phyloP scores from a whole-genome alignment of 2,113 vertebrate genomes.

The Bufo bufo region DNA sequence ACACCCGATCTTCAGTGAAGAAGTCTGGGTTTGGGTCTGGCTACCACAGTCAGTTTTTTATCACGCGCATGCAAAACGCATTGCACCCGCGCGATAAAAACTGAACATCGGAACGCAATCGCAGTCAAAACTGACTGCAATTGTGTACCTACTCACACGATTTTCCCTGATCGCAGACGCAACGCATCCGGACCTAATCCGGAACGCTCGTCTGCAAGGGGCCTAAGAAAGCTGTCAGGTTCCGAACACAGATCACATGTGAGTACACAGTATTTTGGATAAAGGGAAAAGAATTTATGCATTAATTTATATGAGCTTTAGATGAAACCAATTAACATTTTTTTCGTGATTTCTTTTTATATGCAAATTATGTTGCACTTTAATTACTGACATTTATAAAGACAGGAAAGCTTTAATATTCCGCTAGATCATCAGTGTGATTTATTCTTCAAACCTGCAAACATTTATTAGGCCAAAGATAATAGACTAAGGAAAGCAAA shows the following conservation, averaged over 20 bases:
- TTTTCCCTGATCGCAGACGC: no score
- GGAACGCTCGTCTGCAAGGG: no score
- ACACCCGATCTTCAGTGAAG: no score
- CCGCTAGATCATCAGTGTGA: constrained; percentile 10
- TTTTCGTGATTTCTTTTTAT: not conserved
- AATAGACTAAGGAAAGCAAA: constrained; percentile 23
- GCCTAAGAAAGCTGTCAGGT: no score
- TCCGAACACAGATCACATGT: not conserved
- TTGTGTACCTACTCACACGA: no score
- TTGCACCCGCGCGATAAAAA: no score
- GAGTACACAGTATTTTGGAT: not conserved
- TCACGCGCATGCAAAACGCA: no score
- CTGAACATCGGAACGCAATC: no score
- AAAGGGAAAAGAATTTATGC: not conserved
- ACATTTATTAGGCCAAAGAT: constrained; percentile 36
- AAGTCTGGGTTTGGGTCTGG: no score
- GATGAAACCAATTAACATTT: not conserved
- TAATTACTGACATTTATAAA: constrained; percentile 22
- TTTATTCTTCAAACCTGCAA: constrained; percentile 10
- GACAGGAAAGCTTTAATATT: constrained; percentile 8
- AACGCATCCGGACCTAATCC: no score
- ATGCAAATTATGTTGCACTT: constrained; percentile 9
- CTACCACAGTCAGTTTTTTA: no score
- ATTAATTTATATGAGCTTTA: not conserved
- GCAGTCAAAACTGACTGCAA: no score